Base-by-base conservation (phyloP, 2,888 invertebrate species). In the Phrixothrix hirtus region DNA sequence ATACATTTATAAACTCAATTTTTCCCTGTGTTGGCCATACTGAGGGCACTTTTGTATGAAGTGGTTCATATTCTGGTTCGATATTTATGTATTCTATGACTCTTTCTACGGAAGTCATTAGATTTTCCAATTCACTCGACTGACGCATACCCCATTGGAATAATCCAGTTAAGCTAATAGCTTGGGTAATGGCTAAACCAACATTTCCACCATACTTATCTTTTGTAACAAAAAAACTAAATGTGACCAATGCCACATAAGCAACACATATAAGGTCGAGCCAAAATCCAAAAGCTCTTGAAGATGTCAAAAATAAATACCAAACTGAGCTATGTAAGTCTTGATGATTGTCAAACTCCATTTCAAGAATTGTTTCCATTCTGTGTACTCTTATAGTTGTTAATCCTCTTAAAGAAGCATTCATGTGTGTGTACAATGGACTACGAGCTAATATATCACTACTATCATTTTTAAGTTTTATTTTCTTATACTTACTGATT, bases 61-160 rank as follows among this genome's bases (percentile, higher is more conserved):
- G 21, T 5, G 57, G 41, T 1, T 80, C 79, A 16, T 2, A 14
- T 26, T 54, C 44, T 9, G 10, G 36, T 60, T 70, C 69, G 2
- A 70, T 49, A 9, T 58, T 57, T 2, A 63, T 68, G 42, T 71
- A 73, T 53, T 73, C 72, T 1, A 68, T 57, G 1, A 89, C 82
- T 72, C 94, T 82, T 75, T 96, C 96, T 0, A 96, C 95, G 2
- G 90, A 87, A 2, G 89, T 92, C 91, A 92, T 90, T 60, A 86
- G 88, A 67, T 91, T 92, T 70, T 74, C 74, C 29, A 74, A 46
- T 52, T 73, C 71, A 43, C 70, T 70, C 69, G 71, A 73, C 49
- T 69, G 70, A 12, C 68, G 60, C 85, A 95, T 91, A 16, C 92
- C 93, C 92, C 93, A 95, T 69, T 87, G 87, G 73, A 87, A 84